phyloP scores from a whole-genome alignment of 2,113 vertebrate species.

The Siniperca knerii region DNA sequence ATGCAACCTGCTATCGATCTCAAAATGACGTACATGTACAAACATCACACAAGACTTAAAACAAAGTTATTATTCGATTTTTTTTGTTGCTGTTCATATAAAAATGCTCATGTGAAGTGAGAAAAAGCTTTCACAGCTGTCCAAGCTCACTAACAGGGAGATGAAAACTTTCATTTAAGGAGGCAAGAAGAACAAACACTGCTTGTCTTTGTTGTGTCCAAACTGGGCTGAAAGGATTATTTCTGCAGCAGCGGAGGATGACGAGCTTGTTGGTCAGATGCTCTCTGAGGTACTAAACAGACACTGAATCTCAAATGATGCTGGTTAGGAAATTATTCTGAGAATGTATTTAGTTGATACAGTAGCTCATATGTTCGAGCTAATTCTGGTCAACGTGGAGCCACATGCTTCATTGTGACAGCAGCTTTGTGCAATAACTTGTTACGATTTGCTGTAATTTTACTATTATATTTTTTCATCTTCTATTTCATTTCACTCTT shows the following conservation, averaged over 20 bases:
- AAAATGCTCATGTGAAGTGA: neutral
- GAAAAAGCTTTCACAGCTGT: neutral
- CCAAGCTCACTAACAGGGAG: neutral
- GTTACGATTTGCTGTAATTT: no score
- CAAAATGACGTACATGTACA: neutral
- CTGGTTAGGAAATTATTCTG: neutral
- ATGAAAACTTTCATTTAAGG: neutral
- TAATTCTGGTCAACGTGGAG: neutral
- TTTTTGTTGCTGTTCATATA: neutral
- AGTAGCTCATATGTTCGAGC: neutral
- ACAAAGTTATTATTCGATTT: neutral
- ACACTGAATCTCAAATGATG: neutral
- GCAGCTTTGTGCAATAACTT: neutral
- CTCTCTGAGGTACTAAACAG: neutral
- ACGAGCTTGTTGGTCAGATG: constrained; percentile 26
- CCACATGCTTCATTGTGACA: neutral
- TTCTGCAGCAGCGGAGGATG: neutral
- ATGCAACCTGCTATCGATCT: neutral
- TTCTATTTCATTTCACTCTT: neutral
- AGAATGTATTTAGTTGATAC: neutral
- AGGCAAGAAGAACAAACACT: neutral
- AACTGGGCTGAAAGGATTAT: constrained; percentile 25
- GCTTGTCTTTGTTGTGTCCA: constrained; percentile 20
- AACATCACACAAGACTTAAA: neutral
- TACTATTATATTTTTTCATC: neutral